Conservation (phyloP, 2,888 invertebrate species). For the Eristalinus sepulchralis region DNA sequence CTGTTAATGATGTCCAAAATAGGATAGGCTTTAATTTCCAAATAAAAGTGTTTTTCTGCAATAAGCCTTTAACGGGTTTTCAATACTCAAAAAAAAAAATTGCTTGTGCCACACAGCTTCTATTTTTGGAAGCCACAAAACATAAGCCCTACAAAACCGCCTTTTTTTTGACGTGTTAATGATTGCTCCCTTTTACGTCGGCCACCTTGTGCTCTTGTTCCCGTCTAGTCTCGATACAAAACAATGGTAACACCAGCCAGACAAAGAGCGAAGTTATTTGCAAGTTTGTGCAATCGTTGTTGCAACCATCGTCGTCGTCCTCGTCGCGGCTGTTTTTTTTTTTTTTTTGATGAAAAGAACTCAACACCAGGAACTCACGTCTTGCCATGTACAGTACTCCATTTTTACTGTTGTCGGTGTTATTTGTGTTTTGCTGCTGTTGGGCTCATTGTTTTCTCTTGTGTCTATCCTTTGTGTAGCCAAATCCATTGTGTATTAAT, state of each 20-base stretch:
- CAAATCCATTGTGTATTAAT: slow-evolving; percentile 23
- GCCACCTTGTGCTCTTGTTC: slow-evolving; percentile 1
- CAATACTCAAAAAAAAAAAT: background rate
- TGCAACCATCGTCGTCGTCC: slow-evolving; percentile 9
- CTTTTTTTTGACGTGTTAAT: background rate
- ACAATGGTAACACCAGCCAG: slow-evolving; percentile 23
- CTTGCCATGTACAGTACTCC: slow-evolving; percentile 25
- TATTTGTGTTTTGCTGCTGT: slow-evolving; percentile 5
- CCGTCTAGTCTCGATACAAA: slow-evolving; percentile 26
- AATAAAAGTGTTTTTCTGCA: no score
- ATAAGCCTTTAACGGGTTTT: no score
- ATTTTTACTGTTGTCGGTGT: background rate
- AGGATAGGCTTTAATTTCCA: no score
- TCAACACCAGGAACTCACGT: slow-evolving; percentile 11
- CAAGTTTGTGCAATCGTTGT: slow-evolving; percentile 8
- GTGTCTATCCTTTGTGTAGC: slow-evolving; percentile 29
- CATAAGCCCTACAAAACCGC: background rate
- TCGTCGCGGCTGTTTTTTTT: slow-evolving; percentile 23
- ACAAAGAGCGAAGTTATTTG: slow-evolving; percentile 10
- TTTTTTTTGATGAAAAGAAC: slow-evolving; percentile 21
- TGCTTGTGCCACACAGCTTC: slow-evolving; percentile 2
- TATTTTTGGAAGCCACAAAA: background rate
- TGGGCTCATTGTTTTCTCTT: slow-evolving; percentile 31
- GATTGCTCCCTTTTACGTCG: slow-evolving; percentile 20
- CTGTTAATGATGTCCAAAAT: no score